Conservation (phyloP, 2,113 vertebrate genomes). For the Saguinus imperator region DNA sequence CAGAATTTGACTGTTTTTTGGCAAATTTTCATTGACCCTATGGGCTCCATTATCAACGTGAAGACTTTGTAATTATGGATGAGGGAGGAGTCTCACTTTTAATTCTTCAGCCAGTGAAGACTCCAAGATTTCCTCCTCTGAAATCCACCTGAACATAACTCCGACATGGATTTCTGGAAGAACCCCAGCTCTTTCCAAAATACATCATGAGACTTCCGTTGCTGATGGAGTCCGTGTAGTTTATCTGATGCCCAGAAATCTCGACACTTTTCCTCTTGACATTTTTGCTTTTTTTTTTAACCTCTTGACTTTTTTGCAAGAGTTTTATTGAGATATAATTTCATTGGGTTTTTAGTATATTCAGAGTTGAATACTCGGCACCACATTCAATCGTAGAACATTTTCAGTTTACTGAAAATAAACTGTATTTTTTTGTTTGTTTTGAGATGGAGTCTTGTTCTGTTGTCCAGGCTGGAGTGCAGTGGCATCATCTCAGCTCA, state of each 20-base stretch:
- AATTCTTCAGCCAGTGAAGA: background rate
- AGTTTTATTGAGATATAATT: background rate
- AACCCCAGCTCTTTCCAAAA: background rate
- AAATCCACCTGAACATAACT: background rate
- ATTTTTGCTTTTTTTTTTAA: background rate
- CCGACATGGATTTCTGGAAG: background rate
- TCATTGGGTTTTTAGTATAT: background rate
- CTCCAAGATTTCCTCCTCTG: background rate
- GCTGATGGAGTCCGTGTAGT: background rate
- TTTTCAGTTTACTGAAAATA: background rate
- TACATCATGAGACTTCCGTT: background rate
- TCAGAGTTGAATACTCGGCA: background rate
- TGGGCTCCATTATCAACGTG: background rate
- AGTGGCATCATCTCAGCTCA: too few species aligned
- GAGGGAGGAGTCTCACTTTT: background rate
- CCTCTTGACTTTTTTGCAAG: background rate
- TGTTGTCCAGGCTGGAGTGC: too few species aligned
- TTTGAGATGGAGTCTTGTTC: too few species aligned
- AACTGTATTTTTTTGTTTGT: background rate
- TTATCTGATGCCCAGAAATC: background rate
- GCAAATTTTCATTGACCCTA: background rate
- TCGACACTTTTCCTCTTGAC: background rate
- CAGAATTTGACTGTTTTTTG: slow-evolving; percentile 48
- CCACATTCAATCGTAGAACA: background rate
- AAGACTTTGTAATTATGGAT: slow-evolving; percentile 36